Conservation (phyloP, 2,888 invertebrate genomes). For the Microchrysa polita region DNA sequence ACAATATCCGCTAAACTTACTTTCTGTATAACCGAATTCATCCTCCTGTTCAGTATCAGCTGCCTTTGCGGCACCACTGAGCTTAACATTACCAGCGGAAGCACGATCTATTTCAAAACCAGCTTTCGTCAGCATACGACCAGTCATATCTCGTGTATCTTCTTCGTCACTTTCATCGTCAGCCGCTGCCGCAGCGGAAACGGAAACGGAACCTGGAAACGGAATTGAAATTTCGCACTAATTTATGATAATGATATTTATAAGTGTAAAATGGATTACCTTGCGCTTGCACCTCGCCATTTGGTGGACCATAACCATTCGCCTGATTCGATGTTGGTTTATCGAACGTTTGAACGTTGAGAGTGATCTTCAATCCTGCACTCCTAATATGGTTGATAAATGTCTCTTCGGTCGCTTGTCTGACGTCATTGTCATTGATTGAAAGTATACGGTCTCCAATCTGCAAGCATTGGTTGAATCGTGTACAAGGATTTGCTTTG, state of each 20-base stretch:
- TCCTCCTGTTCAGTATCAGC: slow-evolving; percentile 89
- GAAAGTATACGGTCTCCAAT: slow-evolving; percentile 68
- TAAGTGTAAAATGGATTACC: not conserved
- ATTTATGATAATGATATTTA: too few relatives aligned
- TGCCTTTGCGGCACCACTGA: slow-evolving; percentile 78
- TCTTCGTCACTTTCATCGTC: slow-evolving; percentile 67
- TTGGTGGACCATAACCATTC: slow-evolving; percentile 28
- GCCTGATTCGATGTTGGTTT: slow-evolving; percentile 47
- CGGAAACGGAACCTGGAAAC: too few relatives aligned
- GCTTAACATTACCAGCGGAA: slow-evolving; percentile 85
- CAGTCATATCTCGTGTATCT: slow-evolving; percentile 80
- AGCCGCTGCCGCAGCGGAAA: too few relatives aligned
- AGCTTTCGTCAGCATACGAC: slow-evolving; percentile 79
- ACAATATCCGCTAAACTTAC: slow-evolving; percentile 66
- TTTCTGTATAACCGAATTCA: slow-evolving; percentile 91
- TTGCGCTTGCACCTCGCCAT: slow-evolving; percentile 1
- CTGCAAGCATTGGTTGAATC: slow-evolving; percentile 48
- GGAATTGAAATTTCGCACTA: too few relatives aligned
- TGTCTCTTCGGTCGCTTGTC: slow-evolving; percentile 90
- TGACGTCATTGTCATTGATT: slow-evolving; percentile 90
- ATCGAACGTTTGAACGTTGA: slow-evolving; percentile 82
- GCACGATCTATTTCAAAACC: slow-evolving; percentile 90
- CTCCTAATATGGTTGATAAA: slow-evolving; percentile 95
- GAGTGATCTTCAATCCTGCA: slow-evolving; percentile 86
- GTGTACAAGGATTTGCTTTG: not conserved